phyloP scores from a whole-genome alignment of 2,113 vertebrate species.

The Ploceus nigricollis region DNA sequence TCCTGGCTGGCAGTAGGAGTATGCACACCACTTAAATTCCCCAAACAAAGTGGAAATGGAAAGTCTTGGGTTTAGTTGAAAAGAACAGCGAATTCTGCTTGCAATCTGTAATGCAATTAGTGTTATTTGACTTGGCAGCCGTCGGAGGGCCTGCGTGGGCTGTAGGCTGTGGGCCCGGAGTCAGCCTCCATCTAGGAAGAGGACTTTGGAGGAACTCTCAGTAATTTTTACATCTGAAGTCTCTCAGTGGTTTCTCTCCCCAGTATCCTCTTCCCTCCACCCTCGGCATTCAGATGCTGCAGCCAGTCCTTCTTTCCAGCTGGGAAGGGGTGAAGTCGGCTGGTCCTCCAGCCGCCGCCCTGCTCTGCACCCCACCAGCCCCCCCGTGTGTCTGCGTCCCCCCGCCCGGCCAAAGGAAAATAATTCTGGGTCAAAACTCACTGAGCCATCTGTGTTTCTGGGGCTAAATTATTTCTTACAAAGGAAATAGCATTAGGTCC shows the following conservation, averaged over 20 bases:
- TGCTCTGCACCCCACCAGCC: neutral
- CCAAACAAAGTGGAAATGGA: slow-evolving; percentile 63
- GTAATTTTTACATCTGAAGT: slow-evolving; percentile 23
- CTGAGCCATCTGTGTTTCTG: slow-evolving; percentile 48
- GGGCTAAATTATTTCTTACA: slow-evolving; percentile 51
- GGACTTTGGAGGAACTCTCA: slow-evolving; percentile 31
- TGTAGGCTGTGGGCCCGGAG: slow-evolving; percentile 32
- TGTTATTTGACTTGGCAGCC: slow-evolving; percentile 75
- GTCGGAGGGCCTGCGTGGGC: slow-evolving; percentile 70
- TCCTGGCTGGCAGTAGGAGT: slow-evolving; percentile 6
- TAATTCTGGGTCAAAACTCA: slow-evolving; percentile 29
- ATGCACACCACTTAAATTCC: neutral
- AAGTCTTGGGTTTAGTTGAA: slow-evolving; percentile 73
- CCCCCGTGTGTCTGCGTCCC: neutral
- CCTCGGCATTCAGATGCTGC: neutral
- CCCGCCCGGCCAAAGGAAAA: neutral
- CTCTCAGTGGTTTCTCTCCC: neutral
- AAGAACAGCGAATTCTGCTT: slow-evolving; percentile 76
- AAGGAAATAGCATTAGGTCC: slow-evolving; percentile 46
- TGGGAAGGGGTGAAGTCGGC: neutral
- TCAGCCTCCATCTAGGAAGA: slow-evolving; percentile 7
- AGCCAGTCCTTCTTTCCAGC: neutral
- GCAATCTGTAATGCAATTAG: slow-evolving; percentile 79
- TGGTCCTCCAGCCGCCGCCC: neutral
- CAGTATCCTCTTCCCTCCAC: neutral